Evolutionary conservation across 23 tunicate genomes (phyloP), one percentile per base, ranked within the genome.

Genomic region (Corella eumyota): DNA sequence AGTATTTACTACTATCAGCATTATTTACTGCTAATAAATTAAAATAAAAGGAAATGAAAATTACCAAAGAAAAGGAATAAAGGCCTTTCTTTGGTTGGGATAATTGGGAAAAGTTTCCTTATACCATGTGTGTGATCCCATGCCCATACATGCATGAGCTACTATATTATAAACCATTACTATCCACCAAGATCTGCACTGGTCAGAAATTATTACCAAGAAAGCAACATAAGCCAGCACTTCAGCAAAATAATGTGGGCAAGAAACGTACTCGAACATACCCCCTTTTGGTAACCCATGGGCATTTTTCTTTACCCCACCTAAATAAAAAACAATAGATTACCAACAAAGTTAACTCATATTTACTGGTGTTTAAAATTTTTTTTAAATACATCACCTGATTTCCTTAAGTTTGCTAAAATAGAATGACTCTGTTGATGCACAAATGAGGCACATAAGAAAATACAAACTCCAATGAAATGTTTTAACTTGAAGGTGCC

Each of bases 221-320:
- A 35, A 45, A 45, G 45, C 45, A 45, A 45, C n/a, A 50, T 79
- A 79, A 44, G 64, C 46, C 49, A 79, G 22, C 2, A 79, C 61
- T 52, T 79, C 88, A 32, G 63, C 72, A 26, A 79, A 79, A 53
- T 79, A 79, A 45, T 79, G 88, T 17, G 88, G 88, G 35, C 88
- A 79, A 3, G 88, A 79, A 6, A 79, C 88, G 28, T 38, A 36
- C 11, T 45, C 17, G 36, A 79, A 79, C 4, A 68, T 17, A 15
- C 75, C 75, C 30, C 68, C 74, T 49, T 68, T 44, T 25, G 85
- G 88, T 1, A 79, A 49, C 11, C 72, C 72, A 56, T 79, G 76
- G 1, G 65, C 37, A 1, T 79, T 67, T 13, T 33, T 27, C 40
- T 79, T 71, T 15, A 63, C 56, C 4, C 63, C 44, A 1, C 56